Evolutionary conservation across 2,797 vertebrate species (phyloP).

Genomic region (Anguilla marmorata): DNA sequence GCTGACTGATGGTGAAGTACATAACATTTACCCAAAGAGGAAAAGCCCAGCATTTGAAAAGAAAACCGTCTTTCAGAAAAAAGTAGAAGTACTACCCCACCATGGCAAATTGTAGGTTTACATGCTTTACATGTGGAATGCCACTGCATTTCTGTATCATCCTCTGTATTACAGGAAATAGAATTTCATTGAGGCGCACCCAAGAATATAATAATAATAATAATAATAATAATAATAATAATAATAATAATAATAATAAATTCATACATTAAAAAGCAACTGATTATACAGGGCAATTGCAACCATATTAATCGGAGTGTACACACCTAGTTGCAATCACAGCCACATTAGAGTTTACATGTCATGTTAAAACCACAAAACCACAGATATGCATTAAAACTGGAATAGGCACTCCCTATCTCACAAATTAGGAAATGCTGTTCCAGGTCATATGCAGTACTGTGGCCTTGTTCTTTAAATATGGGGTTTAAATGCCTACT

Average conservation of each 20-base stretch:
- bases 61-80: background rate
- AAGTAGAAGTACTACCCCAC: background rate
- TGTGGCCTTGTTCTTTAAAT: too few relatives aligned
- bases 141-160: too few relatives aligned
- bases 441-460: too few relatives aligned
- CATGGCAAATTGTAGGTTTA: background rate
- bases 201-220: background rate
- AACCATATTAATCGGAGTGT: too few relatives aligned
- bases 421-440: slow-evolving; percentile 13
- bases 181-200: too few relatives aligned
- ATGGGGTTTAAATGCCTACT: too few relatives aligned
- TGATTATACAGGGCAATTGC: too few relatives aligned
- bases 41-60: background rate
- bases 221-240: background rate
- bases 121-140: too few relatives aligned
- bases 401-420: slow-evolving; percentile 27
- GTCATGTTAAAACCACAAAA: background rate
- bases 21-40: background rate
- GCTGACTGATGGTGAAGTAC: background rate
- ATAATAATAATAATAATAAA: background rate
- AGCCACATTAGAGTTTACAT: background rate
- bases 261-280: too few relatives aligned
- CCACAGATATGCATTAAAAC: background rate
- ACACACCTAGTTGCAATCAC: background rate
- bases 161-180: too few relatives aligned